A percentile compares a stretch with the other conserved stretches of the same genome.
phyloP scores from a whole-genome alignment of 2,888 invertebrate genomes.

The Gari tellinella region DNA sequence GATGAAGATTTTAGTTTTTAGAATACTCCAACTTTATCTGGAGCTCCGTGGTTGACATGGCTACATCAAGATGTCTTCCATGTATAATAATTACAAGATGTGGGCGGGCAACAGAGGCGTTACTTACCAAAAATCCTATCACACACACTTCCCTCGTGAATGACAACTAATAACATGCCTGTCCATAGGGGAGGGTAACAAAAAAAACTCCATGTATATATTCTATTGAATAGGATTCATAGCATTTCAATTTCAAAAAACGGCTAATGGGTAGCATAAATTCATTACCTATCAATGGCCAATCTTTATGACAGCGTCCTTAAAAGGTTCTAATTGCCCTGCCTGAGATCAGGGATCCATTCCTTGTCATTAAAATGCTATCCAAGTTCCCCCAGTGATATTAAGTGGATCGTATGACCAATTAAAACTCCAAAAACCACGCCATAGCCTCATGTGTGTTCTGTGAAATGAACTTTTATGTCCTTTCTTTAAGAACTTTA shows the following conservation, averaged over 20 bases:
- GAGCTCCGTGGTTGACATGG: too few species aligned
- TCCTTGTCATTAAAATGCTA: conserved; percentile 32
- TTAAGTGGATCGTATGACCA: conserved; percentile 47
- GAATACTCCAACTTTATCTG: too few species aligned
- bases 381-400: conserved; percentile 28
- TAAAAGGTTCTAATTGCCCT: conserved; percentile 38
- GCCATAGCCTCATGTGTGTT: conserved; percentile 25
- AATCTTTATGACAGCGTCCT: conserved; percentile 37
- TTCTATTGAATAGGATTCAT: too few species aligned
- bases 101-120: too few species aligned
- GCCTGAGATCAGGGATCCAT: conserved; percentile 16
- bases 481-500: conserved; percentile 22
- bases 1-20: too few species aligned
- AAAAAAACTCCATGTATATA: too few species aligned
- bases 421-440: conserved; percentile 29
- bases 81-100: too few species aligned
- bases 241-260: conserved; percentile 11
- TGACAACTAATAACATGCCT: too few species aligned
- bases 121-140: too few species aligned
- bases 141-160: too few species aligned
- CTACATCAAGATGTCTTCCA: too few species aligned
- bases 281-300: conserved; percentile 27
- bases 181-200: too few species aligned
- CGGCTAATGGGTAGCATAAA: conserved; percentile 27
- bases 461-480: conserved; percentile 35